phyloP scores from a whole-genome alignment of 2,888 invertebrate species.

The Volucella inflata region DNA sequence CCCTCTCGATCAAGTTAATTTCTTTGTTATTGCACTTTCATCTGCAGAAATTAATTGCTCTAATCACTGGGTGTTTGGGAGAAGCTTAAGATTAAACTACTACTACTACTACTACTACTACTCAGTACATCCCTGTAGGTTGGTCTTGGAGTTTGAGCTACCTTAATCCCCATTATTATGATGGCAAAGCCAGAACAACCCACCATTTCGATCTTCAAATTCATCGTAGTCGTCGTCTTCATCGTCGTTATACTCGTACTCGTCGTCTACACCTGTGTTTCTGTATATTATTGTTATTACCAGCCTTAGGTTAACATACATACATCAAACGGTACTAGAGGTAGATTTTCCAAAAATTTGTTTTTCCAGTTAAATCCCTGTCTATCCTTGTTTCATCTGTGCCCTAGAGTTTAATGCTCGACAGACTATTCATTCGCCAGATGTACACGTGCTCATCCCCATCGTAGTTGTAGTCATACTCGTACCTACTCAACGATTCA shows the following conservation, averaged over 20 bases:
- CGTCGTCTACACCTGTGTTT: constrained; percentile 67
- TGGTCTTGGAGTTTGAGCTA: not conserved
- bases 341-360: constrained; percentile 65
- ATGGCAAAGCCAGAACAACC: constrained; percentile 2
- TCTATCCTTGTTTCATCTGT: constrained; percentile 71
- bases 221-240: constrained; percentile 23
- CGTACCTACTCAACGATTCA: constrained; percentile 48
- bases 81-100: constrained; percentile 21
- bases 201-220: not conserved
- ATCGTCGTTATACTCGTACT: constrained; percentile 28
- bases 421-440: constrained; percentile 72
- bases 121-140: not conserved
- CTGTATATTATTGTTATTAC: constrained; percentile 67
- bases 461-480: no score
- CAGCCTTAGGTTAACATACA: not conserved
- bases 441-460: constrained; percentile 23
- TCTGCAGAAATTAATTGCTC: constrained; percentile 64
- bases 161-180: constrained; percentile 18
- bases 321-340: constrained; percentile 35
- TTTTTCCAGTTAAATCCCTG: constrained; percentile 73
- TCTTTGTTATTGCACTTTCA: constrained; percentile 47
- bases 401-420: constrained; percentile 68
- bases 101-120: no score
- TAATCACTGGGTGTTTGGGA: constrained; percentile 50
- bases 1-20: constrained; percentile 41